Evolutionary conservation across 2,797 vertebrate genomes (phyloP), one percentile per base, ranked within the genome.

Genomic region (Phrynocephalus guinanensis): DNA sequence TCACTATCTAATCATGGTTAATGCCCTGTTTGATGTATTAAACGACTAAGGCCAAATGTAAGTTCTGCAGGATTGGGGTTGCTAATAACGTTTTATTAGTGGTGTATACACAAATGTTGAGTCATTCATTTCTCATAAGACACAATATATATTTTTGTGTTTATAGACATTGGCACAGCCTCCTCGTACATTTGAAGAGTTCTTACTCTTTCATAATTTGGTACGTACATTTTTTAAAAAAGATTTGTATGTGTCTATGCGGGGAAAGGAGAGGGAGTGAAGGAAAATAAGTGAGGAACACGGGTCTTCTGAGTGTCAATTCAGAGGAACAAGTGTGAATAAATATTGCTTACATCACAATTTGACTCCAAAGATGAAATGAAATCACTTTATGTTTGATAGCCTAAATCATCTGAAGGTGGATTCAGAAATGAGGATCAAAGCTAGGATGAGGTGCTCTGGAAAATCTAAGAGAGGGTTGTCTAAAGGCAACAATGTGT

Each of bases 131-230:
- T 88, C 22, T 75, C 13, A 16, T 85, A 68, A 86, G 30, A 83
- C 6, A 3, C 3, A 85, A 4, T 81, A 78, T 44, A 75, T 89
- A 6, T 71, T 85, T 50, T 1, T 87, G 33, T 86, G 16, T 68
- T 72, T 90, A 71, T 88, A 95, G 94, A 90, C 84, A 92, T 91
- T 86, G 24, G 52, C 88, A 75, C 83, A 88, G 20, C 92, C 89
- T 83, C 82, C 93, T 91, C 84, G 24, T 81, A 94, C 44, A 76
- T 92, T 91, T 92, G 90, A 95, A 88, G 93, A 95, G 89, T 95
- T 96, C 86, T 91, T 95, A 84, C 18, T 5, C 48, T 81, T 38
- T 91, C 88, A 94, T 83, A 92, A 91, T 48, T 90, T 93, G 93
- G 94, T 96, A 82, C 93, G 94, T 95, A 87, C 0, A 7, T 92